Conservation (phyloP, 1,140 invertebrate genomes). For the Diorhabda sublineata region DNA sequence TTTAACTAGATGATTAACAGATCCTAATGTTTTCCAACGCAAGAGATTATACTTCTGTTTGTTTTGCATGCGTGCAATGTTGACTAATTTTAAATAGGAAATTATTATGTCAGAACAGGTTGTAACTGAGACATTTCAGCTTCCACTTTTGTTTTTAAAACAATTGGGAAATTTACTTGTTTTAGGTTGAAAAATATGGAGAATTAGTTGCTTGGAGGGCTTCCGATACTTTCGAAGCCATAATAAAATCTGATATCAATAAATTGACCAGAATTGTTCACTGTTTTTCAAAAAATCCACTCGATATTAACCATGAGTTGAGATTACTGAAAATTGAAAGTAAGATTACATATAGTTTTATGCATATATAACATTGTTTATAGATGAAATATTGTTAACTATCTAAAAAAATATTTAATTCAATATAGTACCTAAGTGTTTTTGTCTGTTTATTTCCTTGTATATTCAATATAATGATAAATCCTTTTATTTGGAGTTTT, state of each 20-base stretch:
- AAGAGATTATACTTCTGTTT: no score
- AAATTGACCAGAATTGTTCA: constrained; percentile 58
- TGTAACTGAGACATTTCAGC: not conserved
- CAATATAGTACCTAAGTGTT: no score
- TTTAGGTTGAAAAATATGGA: constrained; percentile 64
- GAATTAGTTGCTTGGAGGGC: constrained; percentile 61
- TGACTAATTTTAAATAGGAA: not conserved
- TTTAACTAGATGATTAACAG: no score
- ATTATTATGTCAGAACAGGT: not conserved
- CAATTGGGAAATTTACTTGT: constrained; percentile 28
- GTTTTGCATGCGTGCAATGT: not conserved
- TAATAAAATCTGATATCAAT: constrained; percentile 62
- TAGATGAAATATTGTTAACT: no score
- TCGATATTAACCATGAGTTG: constrained; percentile 61
- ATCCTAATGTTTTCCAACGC: no score
- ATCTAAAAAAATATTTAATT: no score
- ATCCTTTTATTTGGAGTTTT: no score
- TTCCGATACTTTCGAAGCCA: constrained; percentile 56
- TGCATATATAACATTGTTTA: no score
- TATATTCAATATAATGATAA: no score
- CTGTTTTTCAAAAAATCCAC: constrained; percentile 55
- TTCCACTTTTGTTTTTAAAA: no score
- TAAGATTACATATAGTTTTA: constrained; percentile 43
- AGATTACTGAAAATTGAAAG: constrained; percentile 61
- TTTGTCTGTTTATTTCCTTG: no score